Evolutionary conservation across 2,113 vertebrate genomes (phyloP).

Genomic region (Toxotes jaculatrix): DNA sequence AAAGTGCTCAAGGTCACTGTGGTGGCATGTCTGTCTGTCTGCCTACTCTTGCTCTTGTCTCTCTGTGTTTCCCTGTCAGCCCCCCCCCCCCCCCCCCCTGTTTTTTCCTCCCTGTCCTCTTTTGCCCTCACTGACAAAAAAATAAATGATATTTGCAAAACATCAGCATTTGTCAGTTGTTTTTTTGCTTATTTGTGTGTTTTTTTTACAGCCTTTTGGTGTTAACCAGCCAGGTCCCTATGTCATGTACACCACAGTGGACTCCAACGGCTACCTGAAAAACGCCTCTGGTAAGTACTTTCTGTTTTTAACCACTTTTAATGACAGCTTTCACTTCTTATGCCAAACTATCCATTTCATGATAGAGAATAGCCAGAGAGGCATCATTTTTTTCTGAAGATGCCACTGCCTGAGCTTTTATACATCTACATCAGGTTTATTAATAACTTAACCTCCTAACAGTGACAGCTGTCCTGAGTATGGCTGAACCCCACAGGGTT

Average conservation of each 20-base stretch:
- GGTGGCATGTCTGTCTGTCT: slow-evolving; percentile 23
- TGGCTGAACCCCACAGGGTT: slow-evolving; percentile 26
- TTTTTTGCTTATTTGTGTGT: neutral
- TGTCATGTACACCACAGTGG: slow-evolving; percentile 96
- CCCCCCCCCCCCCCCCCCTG: too few species aligned
- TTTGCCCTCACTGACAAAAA: slow-evolving; percentile 14
- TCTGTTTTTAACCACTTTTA: neutral
- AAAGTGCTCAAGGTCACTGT: slow-evolving; percentile 37
- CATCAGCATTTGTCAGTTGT: neutral
- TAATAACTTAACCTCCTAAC: slow-evolving; percentile 33
- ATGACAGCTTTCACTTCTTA: neutral
- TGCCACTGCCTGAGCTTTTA: slow-evolving; percentile 12
- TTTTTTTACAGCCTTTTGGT: slow-evolving; percentile 90
- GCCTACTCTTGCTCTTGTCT: neutral
- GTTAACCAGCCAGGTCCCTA: slow-evolving; percentile 99
- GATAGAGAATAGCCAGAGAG: neutral
- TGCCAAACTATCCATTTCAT: neutral
- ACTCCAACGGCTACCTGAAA: slow-evolving; percentile 95
- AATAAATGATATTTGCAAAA: slow-evolving; percentile 3
- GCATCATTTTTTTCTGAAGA: neutral
- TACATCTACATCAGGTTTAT: slow-evolving; percentile 25
- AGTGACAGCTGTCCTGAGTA: slow-evolving; percentile 44
- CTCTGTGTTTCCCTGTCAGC: slow-evolving; percentile 14
- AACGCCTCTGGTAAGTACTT: slow-evolving; percentile 93
- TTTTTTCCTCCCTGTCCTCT: slow-evolving; percentile 13